Conservation (phyloP, 2,797 vertebrate species). For the Cetoscarus ocellatus region DNA sequence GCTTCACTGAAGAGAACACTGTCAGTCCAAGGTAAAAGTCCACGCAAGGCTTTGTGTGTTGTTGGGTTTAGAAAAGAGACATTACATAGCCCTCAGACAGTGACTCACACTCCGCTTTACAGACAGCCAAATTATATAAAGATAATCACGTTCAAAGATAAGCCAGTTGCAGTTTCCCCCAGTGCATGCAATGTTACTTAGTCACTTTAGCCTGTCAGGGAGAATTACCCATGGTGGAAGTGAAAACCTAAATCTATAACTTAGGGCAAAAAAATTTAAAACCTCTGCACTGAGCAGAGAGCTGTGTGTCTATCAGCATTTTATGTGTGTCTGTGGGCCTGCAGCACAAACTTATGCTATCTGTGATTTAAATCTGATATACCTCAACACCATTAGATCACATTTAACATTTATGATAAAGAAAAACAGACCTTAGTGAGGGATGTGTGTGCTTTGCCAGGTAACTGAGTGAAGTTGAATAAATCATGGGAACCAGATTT, state of each 20-base stretch:
- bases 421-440: slow-evolving; percentile 29
- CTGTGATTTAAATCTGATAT: slow-evolving; percentile 57
- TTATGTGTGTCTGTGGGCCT: slow-evolving; percentile 46
- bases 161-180: slow-evolving; percentile 75
- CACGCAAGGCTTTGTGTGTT: slow-evolving; percentile 43
- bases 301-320: slow-evolving; percentile 65
- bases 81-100: slow-evolving; percentile 71
- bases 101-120: slow-evolving; percentile 79
- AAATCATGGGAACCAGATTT: too few relatives aligned
- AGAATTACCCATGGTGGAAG: slow-evolving; percentile 76
- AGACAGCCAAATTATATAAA: slow-evolving; percentile 83
- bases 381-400: slow-evolving; percentile 45
- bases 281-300: slow-evolving; percentile 48
- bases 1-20: slow-evolving; percentile 32
- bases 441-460: too few relatives aligned
- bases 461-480: too few relatives aligned
- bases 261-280: slow-evolving; percentile 67
- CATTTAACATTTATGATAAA: slow-evolving; percentile 39
- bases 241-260: slow-evolving; percentile 79
- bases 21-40: slow-evolving; percentile 53
- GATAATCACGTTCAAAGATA: slow-evolving; percentile 84
- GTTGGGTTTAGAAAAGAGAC: slow-evolving; percentile 59
- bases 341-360: slow-evolving; percentile 58
- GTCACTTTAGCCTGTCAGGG: slow-evolving; percentile 82
- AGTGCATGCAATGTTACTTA: slow-evolving; percentile 74